phyloP scores from a whole-genome alignment of 2,888 invertebrate genomes.

The Tricholauxania praeusta region DNA sequence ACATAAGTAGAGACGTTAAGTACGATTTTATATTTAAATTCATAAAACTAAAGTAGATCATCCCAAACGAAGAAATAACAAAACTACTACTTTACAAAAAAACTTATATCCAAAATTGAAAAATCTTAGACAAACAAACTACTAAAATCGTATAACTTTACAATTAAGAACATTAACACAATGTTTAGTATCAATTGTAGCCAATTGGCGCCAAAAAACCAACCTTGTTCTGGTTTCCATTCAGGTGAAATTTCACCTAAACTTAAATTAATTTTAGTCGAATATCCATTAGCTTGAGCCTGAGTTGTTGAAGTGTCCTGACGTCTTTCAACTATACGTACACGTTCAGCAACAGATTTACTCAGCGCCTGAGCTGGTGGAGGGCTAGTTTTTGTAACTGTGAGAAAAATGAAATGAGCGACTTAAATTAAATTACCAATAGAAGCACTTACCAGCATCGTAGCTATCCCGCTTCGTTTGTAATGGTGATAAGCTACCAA shows the following conservation, averaged over 20 bases:
- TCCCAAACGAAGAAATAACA: constrained; percentile 46
- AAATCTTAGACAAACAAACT: constrained; percentile 5
- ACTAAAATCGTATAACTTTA: constrained; percentile 20
- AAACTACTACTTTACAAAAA: constrained; percentile 18
- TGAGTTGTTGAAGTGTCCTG: constrained; percentile 54
- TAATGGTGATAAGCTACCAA: constrained; percentile 51
- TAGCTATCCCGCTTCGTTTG: constrained; percentile 40
- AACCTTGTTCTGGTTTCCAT: constrained; percentile 61
- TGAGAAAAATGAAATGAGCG: constrained; percentile 39
- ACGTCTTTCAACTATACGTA: constrained; percentile 69
- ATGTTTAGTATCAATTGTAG: no score
- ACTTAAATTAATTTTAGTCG: constrained; percentile 73
- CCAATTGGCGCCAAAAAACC: background rate
- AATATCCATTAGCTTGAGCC: constrained; percentile 68
- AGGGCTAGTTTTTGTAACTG: constrained; percentile 43
- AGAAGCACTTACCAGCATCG: constrained; percentile 47
- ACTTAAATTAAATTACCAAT: constrained; percentile 8
- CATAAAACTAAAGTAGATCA: constrained; percentile 52
- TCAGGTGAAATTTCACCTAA: constrained; percentile 55
- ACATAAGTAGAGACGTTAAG: no score
- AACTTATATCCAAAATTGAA: constrained; percentile 17
- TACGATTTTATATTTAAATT: constrained; percentile 1
- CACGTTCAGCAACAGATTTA: constrained; percentile 69
- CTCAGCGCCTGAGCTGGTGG: constrained; percentile 42
- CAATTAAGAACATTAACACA: constrained; percentile 6